Conservation (phyloP, 1,140 invertebrate species). For the Leptoteleia sp. region DNA sequence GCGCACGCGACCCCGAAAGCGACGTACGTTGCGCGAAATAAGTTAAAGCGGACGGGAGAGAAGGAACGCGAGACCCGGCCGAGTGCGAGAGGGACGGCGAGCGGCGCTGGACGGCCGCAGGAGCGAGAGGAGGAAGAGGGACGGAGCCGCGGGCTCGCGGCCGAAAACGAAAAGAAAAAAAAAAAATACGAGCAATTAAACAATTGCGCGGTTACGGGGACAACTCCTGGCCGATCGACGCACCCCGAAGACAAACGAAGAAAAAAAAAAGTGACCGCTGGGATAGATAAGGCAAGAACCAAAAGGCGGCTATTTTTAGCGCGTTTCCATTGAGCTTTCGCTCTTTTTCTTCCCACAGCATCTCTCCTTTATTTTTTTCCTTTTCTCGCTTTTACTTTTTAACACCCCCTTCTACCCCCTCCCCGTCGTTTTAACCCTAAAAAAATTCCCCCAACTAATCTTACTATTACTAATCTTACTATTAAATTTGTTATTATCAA, state of each 20-base stretch:
- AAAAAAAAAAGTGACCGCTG: conserved; percentile 6
- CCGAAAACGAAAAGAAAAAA: too few species aligned
- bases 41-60: conserved; percentile 43
- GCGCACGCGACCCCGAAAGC: conserved; percentile 44
- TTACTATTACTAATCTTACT: too few species aligned
- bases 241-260: neutral
- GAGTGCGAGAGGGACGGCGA: neutral
- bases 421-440: too few species aligned
- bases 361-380: neutral
- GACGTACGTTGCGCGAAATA: conserved; percentile 45
- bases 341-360: conserved; percentile 11
- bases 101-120: too few species aligned
- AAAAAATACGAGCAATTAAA: too few species aligned
- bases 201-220: too few species aligned
- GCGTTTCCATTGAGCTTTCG: conserved; percentile 21
- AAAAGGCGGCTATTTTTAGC: conserved; percentile 44
- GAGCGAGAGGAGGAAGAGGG: conserved; percentile 2
- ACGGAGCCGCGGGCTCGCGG: too few species aligned
- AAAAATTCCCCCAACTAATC: too few species aligned
- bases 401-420: too few species aligned
- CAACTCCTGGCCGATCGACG: too few species aligned
- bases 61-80: neutral
- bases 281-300: conserved; percentile 36
- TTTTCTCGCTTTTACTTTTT: conserved; percentile 2
- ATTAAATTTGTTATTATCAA: too few species aligned